Base-by-base conservation (phyloP, 2,113 vertebrate genomes). In the Caloenas nicobarica region DNA sequence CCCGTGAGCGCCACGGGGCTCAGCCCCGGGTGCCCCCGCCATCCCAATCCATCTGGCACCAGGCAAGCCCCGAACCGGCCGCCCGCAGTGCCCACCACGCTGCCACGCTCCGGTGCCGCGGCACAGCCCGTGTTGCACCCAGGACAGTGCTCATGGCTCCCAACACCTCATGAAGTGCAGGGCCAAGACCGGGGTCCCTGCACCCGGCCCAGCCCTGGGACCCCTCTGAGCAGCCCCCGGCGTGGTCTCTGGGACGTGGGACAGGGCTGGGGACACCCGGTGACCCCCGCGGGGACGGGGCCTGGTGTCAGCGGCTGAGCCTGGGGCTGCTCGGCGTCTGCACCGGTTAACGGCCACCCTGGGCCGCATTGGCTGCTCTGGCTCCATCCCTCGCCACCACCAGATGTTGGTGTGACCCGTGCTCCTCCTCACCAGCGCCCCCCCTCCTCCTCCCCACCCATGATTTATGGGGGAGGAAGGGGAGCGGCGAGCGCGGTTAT, bases 241-340 rank as follows among this genome's bases (percentile, higher is more conserved):
- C 1, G 7, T 5, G 44, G 11, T 10, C 17, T 28, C 4, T 1
- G 31, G 31, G 57, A 22, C 2, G 5, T 12, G 16, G 46, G 38
- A 29, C 81, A 65, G 25, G 23, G 42, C 15, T 6, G 16, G 34
- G 24, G 48, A 1, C n/a, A 36, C 28, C 18, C 10, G 6, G 29
- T 44, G 42, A 44, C 16, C 16, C 42, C 5, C 5, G 5, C 6
- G 5, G 9, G 44, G 56, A 38, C 22, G 0, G 64, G 79, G 28
- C 16, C 68, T 56, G 0, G 0, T 70, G 24, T 33, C 71, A 36
- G 40, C 1, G 1, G 61, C 73, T 46, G 10, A 38, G 16, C 42
- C 42, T 17, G 1, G 31, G 44, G 66, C 48, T 48, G 53, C 82
- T 65, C 28, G 76, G 72, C 13, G 5, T 87, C 82, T 31, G 53